These are phyloP conservation scores for Zaprionus vittiger DNA, from an alignment of 1,140 invertebrate genomes.

Conservation along the genomic window DNA sequence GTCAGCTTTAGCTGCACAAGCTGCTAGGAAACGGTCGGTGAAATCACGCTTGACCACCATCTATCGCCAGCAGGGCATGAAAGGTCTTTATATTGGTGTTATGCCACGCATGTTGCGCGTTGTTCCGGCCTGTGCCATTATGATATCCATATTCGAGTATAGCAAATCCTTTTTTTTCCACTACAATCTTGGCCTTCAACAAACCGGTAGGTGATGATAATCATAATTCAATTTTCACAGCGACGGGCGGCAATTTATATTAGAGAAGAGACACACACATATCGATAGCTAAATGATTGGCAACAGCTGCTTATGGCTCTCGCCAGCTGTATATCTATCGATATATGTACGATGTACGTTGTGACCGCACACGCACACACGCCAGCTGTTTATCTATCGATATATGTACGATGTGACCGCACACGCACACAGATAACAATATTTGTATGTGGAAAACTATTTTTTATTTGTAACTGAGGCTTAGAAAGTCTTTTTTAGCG, in stretches of 20 bases:
- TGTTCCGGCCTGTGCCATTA: slow-evolving; percentile 98
- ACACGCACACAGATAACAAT: slow-evolving; percentile 12
- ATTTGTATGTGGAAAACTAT: slow-evolving; percentile 15
- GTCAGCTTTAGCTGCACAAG: not conserved
- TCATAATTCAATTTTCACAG: slow-evolving; percentile 2
- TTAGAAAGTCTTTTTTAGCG: not conserved
- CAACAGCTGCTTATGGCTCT: not conserved
- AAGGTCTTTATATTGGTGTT: slow-evolving; percentile 92
- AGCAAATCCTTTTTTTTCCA: slow-evolving; percentile 94
- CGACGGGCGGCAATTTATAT: not conserved
- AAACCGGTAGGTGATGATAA: slow-evolving; percentile 46
- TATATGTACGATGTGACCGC: not conserved
- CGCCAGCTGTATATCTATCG: slow-evolving; percentile 21
- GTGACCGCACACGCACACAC: slow-evolving; percentile 8
- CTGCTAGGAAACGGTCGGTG: slow-evolving; percentile 74
- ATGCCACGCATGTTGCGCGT: slow-evolving; percentile 95
- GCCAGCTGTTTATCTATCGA: slow-evolving; percentile 12
- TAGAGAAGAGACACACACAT: not conserved
- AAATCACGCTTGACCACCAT: slow-evolving; percentile 87
- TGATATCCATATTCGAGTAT: slow-evolving; percentile 98
- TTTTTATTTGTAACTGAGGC: slow-evolving; percentile 10
- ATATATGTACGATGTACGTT: slow-evolving; percentile 10
- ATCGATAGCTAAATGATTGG: slow-evolving; percentile 25
- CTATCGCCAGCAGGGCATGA: slow-evolving; percentile 89
- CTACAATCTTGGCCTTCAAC: slow-evolving; percentile 83